These are phyloP conservation scores for Minunthozetes semirufus DNA, from an alignment of 2,888 invertebrate species.

Conservation along the genomic window DNA sequence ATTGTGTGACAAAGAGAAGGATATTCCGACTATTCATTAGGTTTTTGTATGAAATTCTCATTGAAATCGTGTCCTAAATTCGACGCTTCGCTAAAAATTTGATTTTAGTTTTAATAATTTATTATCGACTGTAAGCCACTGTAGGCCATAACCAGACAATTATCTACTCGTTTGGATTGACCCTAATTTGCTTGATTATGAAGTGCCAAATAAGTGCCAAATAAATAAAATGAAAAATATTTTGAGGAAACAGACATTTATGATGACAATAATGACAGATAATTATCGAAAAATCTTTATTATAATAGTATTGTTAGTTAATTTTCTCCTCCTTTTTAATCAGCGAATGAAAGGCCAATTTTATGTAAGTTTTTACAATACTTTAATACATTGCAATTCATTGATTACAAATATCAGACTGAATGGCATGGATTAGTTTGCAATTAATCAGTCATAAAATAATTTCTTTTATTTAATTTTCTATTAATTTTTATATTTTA, in stretches of 20 bases:
- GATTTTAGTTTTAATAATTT: constrained; percentile 17
- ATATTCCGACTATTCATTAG: constrained; percentile 16
- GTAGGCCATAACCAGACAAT: not conserved
- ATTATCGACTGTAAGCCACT: not conserved
- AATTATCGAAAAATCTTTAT: constrained; percentile 3
- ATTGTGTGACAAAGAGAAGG: constrained; percentile 22
- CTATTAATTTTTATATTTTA: no score
- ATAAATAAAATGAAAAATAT: not conserved
- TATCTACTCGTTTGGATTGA: constrained; percentile 1
- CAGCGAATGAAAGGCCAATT: not conserved
- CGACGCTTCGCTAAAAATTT: constrained; percentile 20
- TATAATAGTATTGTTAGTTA: not conserved
- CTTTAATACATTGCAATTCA: no score
- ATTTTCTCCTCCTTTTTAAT: not conserved
- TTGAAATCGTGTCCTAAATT: constrained; percentile 30
- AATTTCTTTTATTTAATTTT: no score
- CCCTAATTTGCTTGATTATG: constrained; percentile 19
- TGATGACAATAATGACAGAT: not conserved
- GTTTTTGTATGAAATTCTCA: not conserved
- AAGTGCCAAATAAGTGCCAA: not conserved
- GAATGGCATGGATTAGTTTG: no score
- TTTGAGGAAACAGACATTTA: constrained; percentile 24
- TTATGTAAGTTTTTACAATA: not conserved
- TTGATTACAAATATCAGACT: no score
- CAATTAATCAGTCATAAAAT: no score